Percentiles rank a stretch among this genome's conserved stretches.
phyloP scores from a whole-genome alignment of 2,797 vertebrate species.

The Gymnothorax reevesii region DNA sequence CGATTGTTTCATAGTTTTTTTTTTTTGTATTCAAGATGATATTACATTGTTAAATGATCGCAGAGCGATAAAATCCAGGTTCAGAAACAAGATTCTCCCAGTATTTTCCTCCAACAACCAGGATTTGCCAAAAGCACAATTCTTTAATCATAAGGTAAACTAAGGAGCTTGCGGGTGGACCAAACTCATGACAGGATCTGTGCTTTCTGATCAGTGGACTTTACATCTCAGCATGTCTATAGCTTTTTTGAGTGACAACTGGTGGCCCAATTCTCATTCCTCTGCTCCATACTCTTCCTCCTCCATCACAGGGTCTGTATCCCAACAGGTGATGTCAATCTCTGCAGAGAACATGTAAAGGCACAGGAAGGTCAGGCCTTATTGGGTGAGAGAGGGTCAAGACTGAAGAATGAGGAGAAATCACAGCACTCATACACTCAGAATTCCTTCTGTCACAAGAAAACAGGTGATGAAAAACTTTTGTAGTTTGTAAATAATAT shows the following conservation, averaged over 20 bases:
- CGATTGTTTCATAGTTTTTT: slow-evolving; percentile 60
- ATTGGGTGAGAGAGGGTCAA: not conserved
- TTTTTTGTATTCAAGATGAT: slow-evolving; percentile 69
- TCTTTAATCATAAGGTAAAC: no score
- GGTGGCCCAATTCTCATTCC: slow-evolving; percentile 52
- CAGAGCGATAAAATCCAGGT: no score
- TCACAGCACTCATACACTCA: not conserved
- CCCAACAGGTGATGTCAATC: slow-evolving; percentile 98
- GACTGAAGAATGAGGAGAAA: not conserved
- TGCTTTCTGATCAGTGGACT: no score
- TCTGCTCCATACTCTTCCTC: slow-evolving; percentile 79
- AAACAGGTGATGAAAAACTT: not conserved
- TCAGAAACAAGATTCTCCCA: no score
- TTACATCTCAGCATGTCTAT: slow-evolving; percentile 36
- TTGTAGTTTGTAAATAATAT: not conserved
- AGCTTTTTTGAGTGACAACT: not conserved
- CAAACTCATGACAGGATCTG: no score
- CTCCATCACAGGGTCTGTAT: slow-evolving; percentile 88
- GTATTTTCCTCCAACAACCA: no score
- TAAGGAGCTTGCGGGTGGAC: no score
- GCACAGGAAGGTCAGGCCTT: not conserved
- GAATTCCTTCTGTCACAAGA: no score
- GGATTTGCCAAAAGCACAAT: no score
- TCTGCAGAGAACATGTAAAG: slow-evolving; percentile 64
- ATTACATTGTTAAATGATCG: slow-evolving; percentile 58